Evolutionary conservation across 2,797 vertebrate genomes (phyloP).

Genomic region (Sebastes diploproa): DNA sequence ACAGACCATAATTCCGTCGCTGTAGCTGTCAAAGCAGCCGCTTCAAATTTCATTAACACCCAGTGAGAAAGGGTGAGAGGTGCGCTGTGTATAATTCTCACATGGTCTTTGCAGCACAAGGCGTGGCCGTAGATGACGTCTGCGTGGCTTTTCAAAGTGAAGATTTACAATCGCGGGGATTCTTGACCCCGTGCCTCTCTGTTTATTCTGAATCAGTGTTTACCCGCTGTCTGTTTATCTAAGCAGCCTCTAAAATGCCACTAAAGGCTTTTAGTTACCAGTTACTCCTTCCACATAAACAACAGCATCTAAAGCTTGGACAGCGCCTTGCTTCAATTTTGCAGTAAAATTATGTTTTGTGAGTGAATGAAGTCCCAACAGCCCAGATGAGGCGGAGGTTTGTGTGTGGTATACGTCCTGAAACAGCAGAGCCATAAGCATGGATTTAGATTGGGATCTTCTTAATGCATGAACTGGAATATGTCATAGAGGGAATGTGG

Average conservation of each 20-base stretch:
- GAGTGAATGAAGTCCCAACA: neutral
- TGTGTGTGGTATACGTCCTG: neutral
- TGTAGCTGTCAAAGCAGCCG: slow-evolving; percentile 17
- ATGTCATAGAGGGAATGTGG: slow-evolving; percentile 44
- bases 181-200: slow-evolving; percentile 24
- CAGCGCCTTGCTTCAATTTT: neutral
- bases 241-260: slow-evolving; percentile 1
- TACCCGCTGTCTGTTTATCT: slow-evolving; percentile 48
- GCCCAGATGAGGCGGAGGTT: slow-evolving; percentile 32
- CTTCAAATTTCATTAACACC: slow-evolving; percentile 56
- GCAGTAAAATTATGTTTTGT: neutral
- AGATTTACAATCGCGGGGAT: slow-evolving; percentile 26
- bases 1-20: slow-evolving; percentile 11
- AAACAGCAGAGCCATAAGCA: slow-evolving; percentile 31
- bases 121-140: slow-evolving; percentile 8
- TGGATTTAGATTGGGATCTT: slow-evolving; percentile 66
- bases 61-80: slow-evolving; percentile 22
- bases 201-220: slow-evolving; percentile 50
- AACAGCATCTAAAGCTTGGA: neutral
- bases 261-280: slow-evolving; percentile 17
- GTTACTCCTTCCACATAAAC: slow-evolving; percentile 21
- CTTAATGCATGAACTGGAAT: slow-evolving; percentile 53
- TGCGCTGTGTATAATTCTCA: slow-evolving; percentile 17
- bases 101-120: slow-evolving; percentile 6
- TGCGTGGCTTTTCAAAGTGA: slow-evolving; percentile 15